Base-by-base conservation (phyloP, 2,888 invertebrate genomes). In the Cryptosula pallasiana region DNA sequence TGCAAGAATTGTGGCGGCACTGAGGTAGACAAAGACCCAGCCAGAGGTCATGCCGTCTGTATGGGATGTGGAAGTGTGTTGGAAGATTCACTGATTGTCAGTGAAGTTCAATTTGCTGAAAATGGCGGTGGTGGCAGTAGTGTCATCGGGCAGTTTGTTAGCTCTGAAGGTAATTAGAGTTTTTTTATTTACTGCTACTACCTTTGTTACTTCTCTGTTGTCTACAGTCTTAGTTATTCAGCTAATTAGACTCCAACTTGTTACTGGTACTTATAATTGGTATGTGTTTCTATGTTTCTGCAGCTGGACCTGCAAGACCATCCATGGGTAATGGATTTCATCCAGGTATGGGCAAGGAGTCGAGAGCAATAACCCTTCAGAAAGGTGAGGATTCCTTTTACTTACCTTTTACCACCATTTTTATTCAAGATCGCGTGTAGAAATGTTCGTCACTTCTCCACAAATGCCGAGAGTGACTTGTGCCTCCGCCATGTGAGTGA, bases 61-160 rank as follows among this genome's bases (percentile, higher is more conserved):
- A 96, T 93, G 34, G 91, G 90, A 81, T 99, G 99, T 86, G 99
- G 98, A 34, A 91, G 93, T 5, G 98, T 99, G 0, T 87, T 99
- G 23, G 97, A 98, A 83, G 95, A 97, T 81, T 94, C 93, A 79
- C 91, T 95, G 72, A 98, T 99, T 81, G 96, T 99, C 32, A 92
- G 94, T 1, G 97, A 98, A 84, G 91, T 97, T 32, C 94, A 95
- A 84, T 99, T 97, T 82, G 93, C 94, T 84, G 98, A 99, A 84
- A 91, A 91, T 81, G 90, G 92, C 9, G 91, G 91, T 81, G 97
- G 97, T 34, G 92, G 91, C 13, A 89, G 91, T 70, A 91, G 91
- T 74, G 93, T 94, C 23, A 90, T 96, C 76, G 97, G 97, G 35
- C 95, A 95, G 83, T 96, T 95, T 86, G 95, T 95, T 0, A 91